Conservation (phyloP, 2,888 invertebrate genomes). For the Parnassius apollo region DNA sequence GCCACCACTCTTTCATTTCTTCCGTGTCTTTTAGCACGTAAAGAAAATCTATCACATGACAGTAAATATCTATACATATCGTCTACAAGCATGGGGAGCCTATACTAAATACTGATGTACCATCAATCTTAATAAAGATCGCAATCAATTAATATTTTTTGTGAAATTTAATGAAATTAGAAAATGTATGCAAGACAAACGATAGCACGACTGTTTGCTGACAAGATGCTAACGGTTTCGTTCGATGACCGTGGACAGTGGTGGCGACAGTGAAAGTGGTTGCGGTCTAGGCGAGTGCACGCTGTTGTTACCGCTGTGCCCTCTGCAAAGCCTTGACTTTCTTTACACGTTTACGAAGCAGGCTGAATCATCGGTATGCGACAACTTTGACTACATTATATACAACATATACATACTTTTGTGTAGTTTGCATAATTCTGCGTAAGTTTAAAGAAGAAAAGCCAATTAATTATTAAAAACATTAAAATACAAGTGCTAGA, state of each 20-base stretch:
- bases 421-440: no score
- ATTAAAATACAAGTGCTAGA: no score
- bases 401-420: no score
- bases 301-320: slow-evolving; percentile 28
- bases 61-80: not conserved
- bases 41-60: slow-evolving; percentile 26
- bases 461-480: no score
- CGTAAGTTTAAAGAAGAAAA: no score
- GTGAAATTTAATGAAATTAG: not conserved
- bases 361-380: no score
- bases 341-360: slow-evolving; percentile 7
- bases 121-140: no score
- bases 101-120: no score
- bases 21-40: slow-evolving; percentile 27
- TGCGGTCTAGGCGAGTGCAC: slow-evolving; percentile 52
- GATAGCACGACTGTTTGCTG: slow-evolving; percentile 22
- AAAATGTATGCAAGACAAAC: slow-evolving; percentile 28
- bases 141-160: not conserved
- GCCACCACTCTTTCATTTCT: slow-evolving; percentile 25
- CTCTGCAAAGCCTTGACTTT: slow-evolving; percentile 22
- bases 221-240: slow-evolving; percentile 29
- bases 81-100: no score
- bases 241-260: slow-evolving; percentile 43
- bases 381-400: no score
- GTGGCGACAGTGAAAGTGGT: slow-evolving; percentile 71